phyloP scores from a whole-genome alignment of 2,888 invertebrate species.

The Xylophagus ater region DNA sequence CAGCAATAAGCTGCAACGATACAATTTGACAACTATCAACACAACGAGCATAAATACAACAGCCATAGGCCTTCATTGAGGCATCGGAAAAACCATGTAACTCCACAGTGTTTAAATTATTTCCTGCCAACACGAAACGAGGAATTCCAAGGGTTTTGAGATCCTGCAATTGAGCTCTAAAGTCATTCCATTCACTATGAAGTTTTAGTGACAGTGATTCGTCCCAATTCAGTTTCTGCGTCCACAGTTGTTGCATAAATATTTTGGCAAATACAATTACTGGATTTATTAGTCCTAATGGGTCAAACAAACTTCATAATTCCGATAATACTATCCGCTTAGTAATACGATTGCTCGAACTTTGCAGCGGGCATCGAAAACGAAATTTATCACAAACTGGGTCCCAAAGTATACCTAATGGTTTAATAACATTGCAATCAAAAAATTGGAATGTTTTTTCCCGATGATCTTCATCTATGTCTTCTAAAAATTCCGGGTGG shows the following conservation, averaged over 20 bases:
- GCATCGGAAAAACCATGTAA: constrained; percentile 10
- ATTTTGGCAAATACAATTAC: constrained; percentile 5
- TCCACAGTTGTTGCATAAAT: constrained; percentile 8
- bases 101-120: background rate
- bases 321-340: no score
- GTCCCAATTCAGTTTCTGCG: constrained; percentile 5
- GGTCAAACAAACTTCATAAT: constrained; percentile 12
- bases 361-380: no score
- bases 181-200: background rate
- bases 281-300: constrained; percentile 8
- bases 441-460: no score
- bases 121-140: background rate
- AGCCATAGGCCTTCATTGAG: constrained; percentile 1
- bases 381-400: no score
- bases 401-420: no score
- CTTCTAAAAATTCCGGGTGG: no score
- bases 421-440: no score
- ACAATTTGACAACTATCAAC: background rate
- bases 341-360: no score
- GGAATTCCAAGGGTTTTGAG: constrained; percentile 4
- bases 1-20: background rate
- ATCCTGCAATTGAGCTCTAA: background rate
- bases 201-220: no score
- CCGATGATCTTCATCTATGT: no score
- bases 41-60: background rate